Evolutionary conservation across 1,140 invertebrate species (phyloP), one percentile per base, ranked within the genome.

Genomic region (Scaptomyza hsui): DNA sequence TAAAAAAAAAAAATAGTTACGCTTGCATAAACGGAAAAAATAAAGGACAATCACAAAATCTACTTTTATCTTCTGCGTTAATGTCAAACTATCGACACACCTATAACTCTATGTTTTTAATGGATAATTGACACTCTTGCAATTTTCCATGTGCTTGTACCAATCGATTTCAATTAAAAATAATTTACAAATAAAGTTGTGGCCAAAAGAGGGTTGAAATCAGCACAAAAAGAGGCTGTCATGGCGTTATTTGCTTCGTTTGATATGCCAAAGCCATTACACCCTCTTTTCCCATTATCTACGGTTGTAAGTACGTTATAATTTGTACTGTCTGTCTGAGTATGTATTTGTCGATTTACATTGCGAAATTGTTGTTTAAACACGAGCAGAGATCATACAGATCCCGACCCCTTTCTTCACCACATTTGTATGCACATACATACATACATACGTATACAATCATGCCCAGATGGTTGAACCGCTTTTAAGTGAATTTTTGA

Each of bases 91-190:
- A 29, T 29, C 13, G 76, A 24, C 35, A 44, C 56, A 29, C 52
- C 47, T 57, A 48, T 12, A 37, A n/a, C n/a, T 37, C 32, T 18
- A 55, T 49, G 60, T 72, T 53, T 48, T 69, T 69, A 63, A 35
- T 26, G 12, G 6, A 1, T 29, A 29, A 29, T 29, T 9, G 6
- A 9, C 6, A 29, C 26, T 29, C 7, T 16, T 52, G 16, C 32
- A 70, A 55, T 48, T 56, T 48, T n/a, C 12, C n/a, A 15, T 55
- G 15, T 51, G 39, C 61, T 44, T 62, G 51, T 35, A 42, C 45
- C 51, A 81, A 71, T 89, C 73, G 64, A 73, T 80, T 89, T 80
- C 73, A 83, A 89, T 89, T 89, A 78, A 85, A 75, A 76, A 88
- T 59, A 70, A 56, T 82, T 74, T 61, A 51, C 65, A 72, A 81